phyloP scores from a whole-genome alignment of 2,113 vertebrate species.

The Scomber colias region DNA sequence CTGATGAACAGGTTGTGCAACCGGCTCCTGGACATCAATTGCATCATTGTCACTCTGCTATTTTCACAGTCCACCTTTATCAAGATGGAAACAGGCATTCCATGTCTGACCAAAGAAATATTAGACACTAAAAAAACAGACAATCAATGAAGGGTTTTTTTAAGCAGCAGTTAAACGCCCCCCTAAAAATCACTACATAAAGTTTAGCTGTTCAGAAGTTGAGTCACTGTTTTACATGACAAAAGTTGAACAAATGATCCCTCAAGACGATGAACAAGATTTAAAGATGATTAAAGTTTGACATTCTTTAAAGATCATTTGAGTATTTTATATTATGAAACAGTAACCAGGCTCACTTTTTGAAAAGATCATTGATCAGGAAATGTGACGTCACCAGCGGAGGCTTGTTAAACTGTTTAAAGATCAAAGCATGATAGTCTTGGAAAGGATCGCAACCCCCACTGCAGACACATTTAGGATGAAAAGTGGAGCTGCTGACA shows the following conservation, averaged over 20 bases:
- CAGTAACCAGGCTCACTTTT: background rate
- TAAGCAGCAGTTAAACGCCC: too few species aligned
- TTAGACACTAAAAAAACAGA: too few species aligned
- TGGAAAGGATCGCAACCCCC: conserved; percentile 29
- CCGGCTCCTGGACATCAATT: too few species aligned
- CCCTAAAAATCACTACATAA: too few species aligned
- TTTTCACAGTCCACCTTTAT: too few species aligned
- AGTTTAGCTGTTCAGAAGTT: too few species aligned
- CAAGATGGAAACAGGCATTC: too few species aligned
- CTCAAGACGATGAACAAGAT: background rate
- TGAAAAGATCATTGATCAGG: background rate
- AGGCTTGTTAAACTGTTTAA: conserved; percentile 29
- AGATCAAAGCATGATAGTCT: conserved; percentile 26
- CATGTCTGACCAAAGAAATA: too few species aligned
- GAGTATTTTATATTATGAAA: background rate
- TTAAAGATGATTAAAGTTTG: background rate
- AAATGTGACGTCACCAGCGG: conserved; percentile 23
- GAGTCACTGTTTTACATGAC: background rate
- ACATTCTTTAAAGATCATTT: background rate
- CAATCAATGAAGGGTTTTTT: too few species aligned
- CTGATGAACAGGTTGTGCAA: too few species aligned
- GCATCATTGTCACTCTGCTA: too few species aligned
- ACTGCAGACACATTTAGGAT: conserved; percentile 69
- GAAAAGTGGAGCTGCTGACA: conserved; percentile 73
- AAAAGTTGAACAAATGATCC: background rate